These are phyloP conservation scores for Timema podura DNA, from an alignment of 2,888 invertebrate species.

Conservation along the genomic window DNA sequence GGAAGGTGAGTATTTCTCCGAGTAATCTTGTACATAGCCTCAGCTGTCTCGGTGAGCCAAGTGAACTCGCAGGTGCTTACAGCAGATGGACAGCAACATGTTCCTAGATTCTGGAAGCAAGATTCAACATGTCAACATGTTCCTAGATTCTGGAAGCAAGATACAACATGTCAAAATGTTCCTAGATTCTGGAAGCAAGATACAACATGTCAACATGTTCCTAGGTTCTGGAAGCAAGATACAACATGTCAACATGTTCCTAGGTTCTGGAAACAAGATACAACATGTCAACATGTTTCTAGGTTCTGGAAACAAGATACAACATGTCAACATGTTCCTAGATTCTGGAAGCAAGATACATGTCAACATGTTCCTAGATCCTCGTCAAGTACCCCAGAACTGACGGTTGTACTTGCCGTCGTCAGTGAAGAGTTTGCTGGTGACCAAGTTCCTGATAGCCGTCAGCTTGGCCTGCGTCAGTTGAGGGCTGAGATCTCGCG, in stretches of 20 bases:
- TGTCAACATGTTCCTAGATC: slow-evolving; percentile 20
- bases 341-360: slow-evolving; percentile 59
- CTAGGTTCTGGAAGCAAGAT: too few species aligned
- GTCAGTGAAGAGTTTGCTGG: slow-evolving; percentile 67
- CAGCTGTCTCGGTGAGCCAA: slow-evolving; percentile 73
- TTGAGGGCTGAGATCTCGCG: slow-evolving; percentile 63
- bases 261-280: slow-evolving; percentile 61
- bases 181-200: slow-evolving; percentile 65
- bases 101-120: slow-evolving; percentile 70
- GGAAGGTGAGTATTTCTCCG: slow-evolving; percentile 71
- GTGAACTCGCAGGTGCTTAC: slow-evolving; percentile 80
- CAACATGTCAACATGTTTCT: slow-evolving; percentile 26
- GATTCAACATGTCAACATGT: slow-evolving; percentile 26
- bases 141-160: slow-evolving; percentile 33
- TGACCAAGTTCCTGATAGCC: slow-evolving; percentile 76
- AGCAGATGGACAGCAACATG: slow-evolving; percentile 75
- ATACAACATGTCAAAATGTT: slow-evolving; percentile 55
- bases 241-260: slow-evolving; percentile 76
- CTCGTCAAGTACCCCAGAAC: too few species aligned
- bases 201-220: slow-evolving; percentile 27
- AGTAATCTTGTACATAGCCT: slow-evolving; percentile 81
- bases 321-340: slow-evolving; percentile 73
- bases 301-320: too few species aligned
- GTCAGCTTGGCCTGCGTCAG: slow-evolving; percentile 76
- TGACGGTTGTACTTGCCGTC: slow-evolving; percentile 50